Percentiles rank a stretch among this genome's conserved stretches.
phyloP scores from a whole-genome alignment of 1,140 invertebrate genomes.

The Brachystomella parvula region DNA sequence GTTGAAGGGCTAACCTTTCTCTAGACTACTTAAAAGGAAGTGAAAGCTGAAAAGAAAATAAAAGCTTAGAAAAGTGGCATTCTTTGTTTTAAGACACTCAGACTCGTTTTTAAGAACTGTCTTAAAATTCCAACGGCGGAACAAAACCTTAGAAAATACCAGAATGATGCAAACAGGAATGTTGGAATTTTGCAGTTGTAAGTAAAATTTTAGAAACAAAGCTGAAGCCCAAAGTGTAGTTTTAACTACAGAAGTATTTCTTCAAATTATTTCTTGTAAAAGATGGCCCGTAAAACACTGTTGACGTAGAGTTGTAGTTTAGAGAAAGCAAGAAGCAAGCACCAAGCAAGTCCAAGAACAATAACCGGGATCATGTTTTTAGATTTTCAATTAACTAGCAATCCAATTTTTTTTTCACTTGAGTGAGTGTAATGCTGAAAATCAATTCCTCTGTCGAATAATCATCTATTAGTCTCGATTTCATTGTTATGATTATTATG shows the following conservation, averaged over 20 bases:
- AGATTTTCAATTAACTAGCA: background rate
- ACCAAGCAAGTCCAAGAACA: no score
- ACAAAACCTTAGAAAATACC: background rate
- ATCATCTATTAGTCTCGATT: constrained; percentile 1
- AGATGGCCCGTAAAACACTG: no score
- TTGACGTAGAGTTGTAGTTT: no score
- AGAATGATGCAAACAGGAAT: background rate
- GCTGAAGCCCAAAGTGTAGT: no score
- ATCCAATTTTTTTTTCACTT: background rate
- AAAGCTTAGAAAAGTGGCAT: no score
- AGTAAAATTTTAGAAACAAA: no score
- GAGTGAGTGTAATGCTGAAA: background rate
- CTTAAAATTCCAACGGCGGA: background rate
- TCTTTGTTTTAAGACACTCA: constrained; percentile 7
- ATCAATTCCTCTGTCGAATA: no score
- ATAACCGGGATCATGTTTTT: background rate
- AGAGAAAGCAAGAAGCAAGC: no score
- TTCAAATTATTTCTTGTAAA: no score
- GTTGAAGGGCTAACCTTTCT: background rate
- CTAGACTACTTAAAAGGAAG: constrained; percentile 26
- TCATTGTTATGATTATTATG: constrained; percentile 8
- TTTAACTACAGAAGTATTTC: no score
- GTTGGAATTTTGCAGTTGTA: background rate
- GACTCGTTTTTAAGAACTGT: background rate
- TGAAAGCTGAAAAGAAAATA: constrained; percentile 13